Evolutionary conservation across 2,797 vertebrate genomes (phyloP), one percentile per base, ranked within the genome.

Genomic region (Crypturellus tataupa): DNA sequence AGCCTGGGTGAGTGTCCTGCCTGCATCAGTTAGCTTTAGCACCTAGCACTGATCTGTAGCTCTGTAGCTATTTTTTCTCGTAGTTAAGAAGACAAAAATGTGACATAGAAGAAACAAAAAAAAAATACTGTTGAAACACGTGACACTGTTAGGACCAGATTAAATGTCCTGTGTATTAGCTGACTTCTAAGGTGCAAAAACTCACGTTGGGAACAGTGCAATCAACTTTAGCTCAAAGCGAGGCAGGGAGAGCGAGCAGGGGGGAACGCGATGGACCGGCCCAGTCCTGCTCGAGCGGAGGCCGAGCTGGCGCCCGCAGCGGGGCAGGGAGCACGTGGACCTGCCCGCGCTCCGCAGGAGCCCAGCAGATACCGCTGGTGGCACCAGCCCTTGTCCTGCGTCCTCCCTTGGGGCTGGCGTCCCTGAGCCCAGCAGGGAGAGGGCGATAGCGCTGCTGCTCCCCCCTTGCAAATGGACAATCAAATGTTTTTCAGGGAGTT

Each of bases 401-500:
- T 59, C 80, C 14, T 31, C 37, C 0, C 14, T 81, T 85, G 58
- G 79, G 87, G 90, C 90, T 87, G 92, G 85, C 87, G 93, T 94
- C 56, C 78, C 81, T 80, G 82, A 87, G 70, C 46, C 85, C 80
- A 44, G 90, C 83, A 85, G 92, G 94, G 93, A 8, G 69, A 89
- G 96, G 89, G 87, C 80, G 83, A 85, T 81, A 55, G 86, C 44
- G 78, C 0, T 47, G 20, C 80, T 85, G 71, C 77, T 91, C 60
- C 85, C 91, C 88, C 89, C 80, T 78, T 78, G 87, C 87, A 81
- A 87, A 90, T 0, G 49, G 88, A 94, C 92, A 89, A 91, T 85
- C 80, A 92, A 63, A 85, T 4, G 85, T 96, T 96, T 53, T 94
- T 96, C 94, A 95, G 96, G 94, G 94, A 94, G 95, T 93, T 91